phyloP scores from a whole-genome alignment of 2,888 invertebrate genomes.

The Acheta domesticus region DNA sequence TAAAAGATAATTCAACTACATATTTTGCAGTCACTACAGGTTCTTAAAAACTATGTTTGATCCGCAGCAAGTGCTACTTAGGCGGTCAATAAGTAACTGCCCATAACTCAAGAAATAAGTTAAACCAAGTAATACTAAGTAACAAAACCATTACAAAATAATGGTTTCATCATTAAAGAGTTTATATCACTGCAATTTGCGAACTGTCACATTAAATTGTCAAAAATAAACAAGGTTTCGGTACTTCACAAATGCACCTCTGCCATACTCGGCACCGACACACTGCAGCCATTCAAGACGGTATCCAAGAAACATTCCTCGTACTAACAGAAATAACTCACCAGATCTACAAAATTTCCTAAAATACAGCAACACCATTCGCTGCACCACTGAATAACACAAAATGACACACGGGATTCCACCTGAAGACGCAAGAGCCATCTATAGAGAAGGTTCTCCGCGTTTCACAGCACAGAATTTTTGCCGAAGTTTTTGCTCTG shows the following conservation, averaged over 20 bases:
- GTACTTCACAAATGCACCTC: no score
- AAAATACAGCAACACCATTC: constrained; percentile 63
- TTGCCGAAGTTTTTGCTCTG: constrained; percentile 35
- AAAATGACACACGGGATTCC: constrained; percentile 65
- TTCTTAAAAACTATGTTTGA: no score
- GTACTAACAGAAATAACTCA: constrained; percentile 45
- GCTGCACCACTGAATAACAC: constrained; percentile 66
- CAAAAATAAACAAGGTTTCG: no score
- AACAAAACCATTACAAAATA: background rate
- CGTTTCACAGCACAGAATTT: constrained; percentile 31
- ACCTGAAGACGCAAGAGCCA: constrained; percentile 38
- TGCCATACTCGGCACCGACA: no score
- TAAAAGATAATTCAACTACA: no score
- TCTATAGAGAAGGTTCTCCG: constrained; percentile 34
- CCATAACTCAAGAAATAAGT: background rate
- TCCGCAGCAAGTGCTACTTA: no score
- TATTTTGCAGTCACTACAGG: no score
- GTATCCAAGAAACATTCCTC: background rate
- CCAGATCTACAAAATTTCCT: constrained; percentile 67
- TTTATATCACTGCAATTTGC: no score
- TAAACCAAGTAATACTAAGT: background rate
- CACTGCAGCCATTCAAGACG: no score
- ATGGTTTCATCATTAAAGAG: no score
- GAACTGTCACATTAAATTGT: no score
- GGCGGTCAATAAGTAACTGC: no score